Evolutionary conservation across 2,797 vertebrate species (phyloP).

Genomic region (Lutra lutra): DNA sequence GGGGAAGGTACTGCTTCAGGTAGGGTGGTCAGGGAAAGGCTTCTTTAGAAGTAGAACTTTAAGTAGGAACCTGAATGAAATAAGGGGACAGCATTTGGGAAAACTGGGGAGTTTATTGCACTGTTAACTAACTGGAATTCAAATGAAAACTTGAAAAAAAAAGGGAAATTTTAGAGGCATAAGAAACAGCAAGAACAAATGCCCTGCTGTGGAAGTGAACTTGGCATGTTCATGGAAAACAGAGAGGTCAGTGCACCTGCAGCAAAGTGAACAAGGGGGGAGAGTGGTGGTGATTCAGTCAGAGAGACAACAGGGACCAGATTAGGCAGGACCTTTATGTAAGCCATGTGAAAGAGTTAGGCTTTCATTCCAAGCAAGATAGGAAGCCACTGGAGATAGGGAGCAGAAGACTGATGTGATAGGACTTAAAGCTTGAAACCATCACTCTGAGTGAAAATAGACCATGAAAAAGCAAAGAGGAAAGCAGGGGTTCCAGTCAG

Average conservation of each 20-base stretch:
- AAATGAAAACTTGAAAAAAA: background rate
- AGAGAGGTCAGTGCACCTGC: background rate
- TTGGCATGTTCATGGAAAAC: background rate
- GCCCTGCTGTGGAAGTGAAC: background rate
- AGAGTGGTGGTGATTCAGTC: background rate
- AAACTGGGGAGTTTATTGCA: background rate
- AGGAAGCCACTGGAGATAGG: background rate
- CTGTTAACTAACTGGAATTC: background rate
- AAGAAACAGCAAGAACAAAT: background rate
- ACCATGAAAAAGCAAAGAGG: background rate
- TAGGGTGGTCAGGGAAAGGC: background rate
- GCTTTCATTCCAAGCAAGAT: constrained; percentile 17
- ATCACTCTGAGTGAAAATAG: background rate
- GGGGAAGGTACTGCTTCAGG: background rate
- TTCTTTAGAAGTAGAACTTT: background rate
- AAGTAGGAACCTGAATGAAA: background rate
- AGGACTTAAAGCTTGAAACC: constrained; percentile 1
- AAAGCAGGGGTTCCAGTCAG: background rate
- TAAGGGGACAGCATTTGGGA: background rate
- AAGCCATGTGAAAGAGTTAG: background rate
- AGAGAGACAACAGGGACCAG: background rate
- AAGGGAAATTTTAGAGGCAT: background rate
- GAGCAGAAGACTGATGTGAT: background rate
- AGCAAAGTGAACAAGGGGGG: background rate
- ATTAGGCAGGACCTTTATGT: background rate